Base-by-base conservation (phyloP, 2,797 vertebrate species). In the Ctenosaura bakeri region DNA sequence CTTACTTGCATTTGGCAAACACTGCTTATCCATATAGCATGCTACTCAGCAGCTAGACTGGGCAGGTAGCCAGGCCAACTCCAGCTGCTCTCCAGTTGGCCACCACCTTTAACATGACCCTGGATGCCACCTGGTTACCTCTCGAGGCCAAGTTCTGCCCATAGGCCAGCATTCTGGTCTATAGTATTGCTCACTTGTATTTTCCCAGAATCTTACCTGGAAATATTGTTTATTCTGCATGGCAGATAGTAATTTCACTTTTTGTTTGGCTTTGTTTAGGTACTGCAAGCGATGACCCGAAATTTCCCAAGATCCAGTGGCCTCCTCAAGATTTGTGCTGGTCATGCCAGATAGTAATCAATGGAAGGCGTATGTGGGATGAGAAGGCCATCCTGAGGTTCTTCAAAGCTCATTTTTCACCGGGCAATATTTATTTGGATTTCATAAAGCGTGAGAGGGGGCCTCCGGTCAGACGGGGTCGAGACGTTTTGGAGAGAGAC, bases 281-380 rank as follows among this genome's bases (percentile, higher is more conserved):
- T 88, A 94, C 96, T 24, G 92, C 96, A 87, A 98, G 97, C 0
- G 98, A 99, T 93, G 99, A 99, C 94, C 98, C 99, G 20, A 91
- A 95, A 62, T 99, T 98, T 94, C 99, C 98, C 95, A 99, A 99
- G 96, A 94, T 98, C 92, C 98, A 99, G 96, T 99, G 98, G 98
- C 99, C 99, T 0, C 94, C 98, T 0, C 97, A 97, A 0, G 97
- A 98, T 1, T 35, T 98, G 93, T 99, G 99, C 93, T 89, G 97
- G 0, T 64, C 94, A 52, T 99, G 99, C 84, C 98, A 98, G 84
- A 93, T 92, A 0, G 96, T 98, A 84, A 95, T 95, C 56, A 92
- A 46, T 0, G 96, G 97, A 0, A 94, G 97, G 0, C 98, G 98
- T 0, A 87, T n/a, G 88, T 99, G 99, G 99, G 95, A 97, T 0